These are phyloP conservation scores for Grammomys surdaster DNA, from an alignment of 2,113 vertebrate genomes.

Conservation along the genomic window DNA sequence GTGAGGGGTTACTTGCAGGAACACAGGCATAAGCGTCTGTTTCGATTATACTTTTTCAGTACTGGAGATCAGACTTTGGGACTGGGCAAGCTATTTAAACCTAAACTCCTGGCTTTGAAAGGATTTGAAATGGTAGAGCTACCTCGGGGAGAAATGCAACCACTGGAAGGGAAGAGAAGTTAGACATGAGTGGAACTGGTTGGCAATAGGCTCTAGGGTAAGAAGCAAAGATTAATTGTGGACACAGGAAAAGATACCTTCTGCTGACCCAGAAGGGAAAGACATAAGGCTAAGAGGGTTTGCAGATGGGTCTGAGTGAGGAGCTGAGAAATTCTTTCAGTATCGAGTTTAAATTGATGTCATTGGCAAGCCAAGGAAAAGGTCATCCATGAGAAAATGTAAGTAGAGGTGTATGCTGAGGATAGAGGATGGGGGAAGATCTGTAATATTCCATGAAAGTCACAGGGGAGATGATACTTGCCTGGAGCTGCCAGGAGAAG, in stretches of 20 bases:
- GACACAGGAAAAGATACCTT: not conserved
- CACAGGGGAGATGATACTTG: not conserved
- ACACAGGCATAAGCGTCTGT: not conserved
- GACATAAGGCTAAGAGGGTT: not conserved
- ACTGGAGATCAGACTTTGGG: not conserved
- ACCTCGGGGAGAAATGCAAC: too few relatives aligned
- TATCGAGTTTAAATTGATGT: constrained; percentile 49
- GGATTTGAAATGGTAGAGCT: not conserved
- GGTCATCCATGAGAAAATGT: constrained; percentile 18
- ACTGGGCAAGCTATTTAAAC: not conserved
- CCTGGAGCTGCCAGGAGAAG: not conserved
- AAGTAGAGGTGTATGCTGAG: not conserved
- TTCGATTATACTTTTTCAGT: not conserved
- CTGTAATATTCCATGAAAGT: not conserved
- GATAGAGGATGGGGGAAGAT: not conserved
- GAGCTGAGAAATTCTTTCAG: not conserved
- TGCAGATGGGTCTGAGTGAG: constrained; percentile 22
- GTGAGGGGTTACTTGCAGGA: not conserved
- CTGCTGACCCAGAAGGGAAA: not conserved
- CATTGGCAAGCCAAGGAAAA: not conserved
- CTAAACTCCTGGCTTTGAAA: not conserved
- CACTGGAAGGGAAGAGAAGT: not conserved
- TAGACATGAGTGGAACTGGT: not conserved
- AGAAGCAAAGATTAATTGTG: constrained; percentile 18
- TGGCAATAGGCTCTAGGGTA: not conserved